Conservation (phyloP, 2,888 invertebrate genomes). For the Netelia fuscicornis region DNA sequence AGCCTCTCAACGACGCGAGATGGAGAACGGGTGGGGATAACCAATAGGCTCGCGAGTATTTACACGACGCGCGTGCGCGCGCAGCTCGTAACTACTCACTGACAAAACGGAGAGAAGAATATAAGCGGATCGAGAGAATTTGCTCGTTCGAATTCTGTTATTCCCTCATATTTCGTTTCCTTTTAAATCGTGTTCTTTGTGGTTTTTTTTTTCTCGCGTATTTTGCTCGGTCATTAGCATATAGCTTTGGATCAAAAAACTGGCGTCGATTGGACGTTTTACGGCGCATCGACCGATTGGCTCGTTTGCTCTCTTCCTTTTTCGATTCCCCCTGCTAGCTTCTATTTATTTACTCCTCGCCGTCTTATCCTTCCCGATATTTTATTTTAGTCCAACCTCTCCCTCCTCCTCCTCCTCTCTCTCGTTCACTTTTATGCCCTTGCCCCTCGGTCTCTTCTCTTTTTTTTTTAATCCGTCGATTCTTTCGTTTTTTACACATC, state of each 20-base stretch:
- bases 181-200: no score
- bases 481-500: conserved; percentile 35
- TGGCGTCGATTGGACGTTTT: no score
- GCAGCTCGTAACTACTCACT: conserved; percentile 1
- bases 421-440: conserved; percentile 64
- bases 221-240: no score
- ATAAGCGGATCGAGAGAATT: conserved; percentile 20
- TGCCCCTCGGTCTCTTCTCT: conserved; percentile 42
- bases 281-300: background rate
- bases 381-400: conserved; percentile 44
- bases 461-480: conserved; percentile 47
- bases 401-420: background rate
- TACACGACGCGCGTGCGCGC: conserved; percentile 39
- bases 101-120: background rate
- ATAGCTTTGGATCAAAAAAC: no score
- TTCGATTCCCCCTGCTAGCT: conserved; percentile 11
- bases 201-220: no score
- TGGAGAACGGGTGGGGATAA: background rate
- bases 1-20: background rate
- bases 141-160: background rate
- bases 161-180: no score
- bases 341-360: conserved; percentile 41
- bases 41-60: conserved; percentile 18
- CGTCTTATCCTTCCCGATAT: conserved; percentile 29
- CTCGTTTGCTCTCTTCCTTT: conserved; percentile 44